These are phyloP conservation scores for Phylloscopus collybita DNA, from an alignment of 2,797 vertebrate species.

Conservation along the genomic window DNA sequence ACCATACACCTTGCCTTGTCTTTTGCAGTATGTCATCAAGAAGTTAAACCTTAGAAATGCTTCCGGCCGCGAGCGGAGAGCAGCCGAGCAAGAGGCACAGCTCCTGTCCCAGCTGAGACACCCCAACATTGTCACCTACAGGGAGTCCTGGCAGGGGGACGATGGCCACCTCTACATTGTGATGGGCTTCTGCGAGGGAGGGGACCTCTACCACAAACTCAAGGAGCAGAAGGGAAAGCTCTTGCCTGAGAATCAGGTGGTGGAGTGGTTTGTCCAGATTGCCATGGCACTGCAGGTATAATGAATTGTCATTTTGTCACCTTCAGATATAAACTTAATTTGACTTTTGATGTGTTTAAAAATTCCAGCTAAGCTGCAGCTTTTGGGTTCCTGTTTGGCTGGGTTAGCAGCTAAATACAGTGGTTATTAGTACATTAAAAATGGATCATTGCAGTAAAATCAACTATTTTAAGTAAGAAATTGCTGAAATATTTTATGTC, in stretches of 20 bases:
- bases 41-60: constrained; percentile 91
- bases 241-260: constrained; percentile 90
- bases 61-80: constrained; percentile 85
- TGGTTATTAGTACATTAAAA: not conserved
- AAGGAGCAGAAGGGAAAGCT: constrained; percentile 93
- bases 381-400: not conserved
- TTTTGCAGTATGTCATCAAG: constrained; percentile 92
- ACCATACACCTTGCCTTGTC: not conserved
- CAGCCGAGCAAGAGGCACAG: constrained; percentile 96
- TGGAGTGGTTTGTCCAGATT: constrained; percentile 99
- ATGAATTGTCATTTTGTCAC: not conserved
- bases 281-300: constrained; percentile 96
- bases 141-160: constrained; percentile 94
- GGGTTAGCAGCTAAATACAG: not conserved
- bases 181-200: constrained; percentile 98
- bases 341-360: not conserved
- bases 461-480: not conserved
- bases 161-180: constrained; percentile 93
- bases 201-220: constrained; percentile 95
- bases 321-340: not conserved
- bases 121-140: constrained; percentile 97
- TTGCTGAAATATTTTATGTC: not conserved
- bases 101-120: constrained; percentile 91
- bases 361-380: not conserved
- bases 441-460: not conserved